phyloP scores from a whole-genome alignment of 2,888 invertebrate species.

The Calliscelio sp. region DNA sequence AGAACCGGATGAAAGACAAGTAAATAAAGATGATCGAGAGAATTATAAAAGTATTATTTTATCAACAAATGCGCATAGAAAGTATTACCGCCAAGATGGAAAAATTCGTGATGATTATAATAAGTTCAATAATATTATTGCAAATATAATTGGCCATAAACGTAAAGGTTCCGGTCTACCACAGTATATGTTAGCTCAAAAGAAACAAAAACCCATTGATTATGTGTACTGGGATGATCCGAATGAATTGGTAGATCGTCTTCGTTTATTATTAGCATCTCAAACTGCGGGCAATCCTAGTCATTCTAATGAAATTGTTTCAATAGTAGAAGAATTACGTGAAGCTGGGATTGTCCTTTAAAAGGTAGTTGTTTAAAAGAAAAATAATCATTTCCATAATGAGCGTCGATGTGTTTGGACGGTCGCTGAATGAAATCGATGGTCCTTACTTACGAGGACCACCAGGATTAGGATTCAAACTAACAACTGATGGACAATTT shows the following conservation, averaged over 20 bases:
- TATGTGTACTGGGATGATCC: conserved; percentile 71
- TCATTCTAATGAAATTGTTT: conserved; percentile 67
- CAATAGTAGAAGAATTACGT: conserved; percentile 68
- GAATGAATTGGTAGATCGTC: conserved; percentile 69
- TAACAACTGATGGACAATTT: no score
- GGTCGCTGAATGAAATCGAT: neutral
- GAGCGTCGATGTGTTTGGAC: conserved; percentile 36
- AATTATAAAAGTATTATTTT: conserved; percentile 60
- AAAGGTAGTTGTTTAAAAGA: neutral
- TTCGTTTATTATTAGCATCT: conserved; percentile 62
- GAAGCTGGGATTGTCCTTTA: conserved; percentile 71
- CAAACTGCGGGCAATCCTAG: conserved; percentile 65
- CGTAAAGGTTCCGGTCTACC: neutral
- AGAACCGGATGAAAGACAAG: conserved; percentile 2
- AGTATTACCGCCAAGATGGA: conserved; percentile 40
- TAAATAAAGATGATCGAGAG: conserved; percentile 32
- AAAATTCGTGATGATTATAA: neutral
- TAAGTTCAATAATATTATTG: conserved; percentile 40
- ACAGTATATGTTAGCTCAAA: neutral
- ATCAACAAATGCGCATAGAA: conserved; percentile 66
- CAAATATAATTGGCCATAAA: neutral
- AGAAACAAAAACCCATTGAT: conserved; percentile 37
- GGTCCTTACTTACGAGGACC: no score
- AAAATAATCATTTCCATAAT: conserved; percentile 9
- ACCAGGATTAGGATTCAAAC: no score